Conservation (phyloP, 2,888 invertebrate genomes). For the Hyalella azteca region DNA sequence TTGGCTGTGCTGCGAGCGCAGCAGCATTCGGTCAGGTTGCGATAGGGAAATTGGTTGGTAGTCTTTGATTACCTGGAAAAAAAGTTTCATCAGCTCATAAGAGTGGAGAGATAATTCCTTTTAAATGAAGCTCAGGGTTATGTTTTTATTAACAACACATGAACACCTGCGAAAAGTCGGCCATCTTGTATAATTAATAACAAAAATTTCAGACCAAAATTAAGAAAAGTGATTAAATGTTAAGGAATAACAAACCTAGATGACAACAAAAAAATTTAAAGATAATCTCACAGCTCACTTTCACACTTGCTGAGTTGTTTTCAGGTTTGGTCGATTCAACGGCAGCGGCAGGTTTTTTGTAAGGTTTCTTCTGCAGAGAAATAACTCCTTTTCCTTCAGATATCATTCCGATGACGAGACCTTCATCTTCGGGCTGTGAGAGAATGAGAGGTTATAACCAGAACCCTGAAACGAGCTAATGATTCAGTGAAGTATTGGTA, state of each 20-base stretch:
- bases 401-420: slow-evolving; percentile 84
- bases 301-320: background rate
- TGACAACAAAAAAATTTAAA: background rate
- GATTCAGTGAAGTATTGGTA: too few relatives aligned
- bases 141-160: too few relatives aligned
- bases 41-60: background rate
- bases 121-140: too few relatives aligned
- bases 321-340: slow-evolving; percentile 25
- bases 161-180: too few relatives aligned
- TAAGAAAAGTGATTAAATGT: too few relatives aligned
- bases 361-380: slow-evolving; percentile 55
- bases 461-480: too few relatives aligned
- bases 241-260: too few relatives aligned
- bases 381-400: slow-evolving; percentile 47
- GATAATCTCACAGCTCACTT: background rate
- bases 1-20: slow-evolving; percentile 55
- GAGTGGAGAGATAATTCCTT: background rate
- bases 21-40: slow-evolving; percentile 38
- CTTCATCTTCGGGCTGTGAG: slow-evolving; percentile 73
- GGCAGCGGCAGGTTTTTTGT: slow-evolving; percentile 54
- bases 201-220: too few relatives aligned
- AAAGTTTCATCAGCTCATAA: background rate
- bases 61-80: slow-evolving; percentile 25
- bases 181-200: too few relatives aligned
- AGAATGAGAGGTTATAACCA: too few relatives aligned